Base-by-base conservation (phyloP, 2,888 invertebrate genomes). In the Volucella zonaria region DNA sequence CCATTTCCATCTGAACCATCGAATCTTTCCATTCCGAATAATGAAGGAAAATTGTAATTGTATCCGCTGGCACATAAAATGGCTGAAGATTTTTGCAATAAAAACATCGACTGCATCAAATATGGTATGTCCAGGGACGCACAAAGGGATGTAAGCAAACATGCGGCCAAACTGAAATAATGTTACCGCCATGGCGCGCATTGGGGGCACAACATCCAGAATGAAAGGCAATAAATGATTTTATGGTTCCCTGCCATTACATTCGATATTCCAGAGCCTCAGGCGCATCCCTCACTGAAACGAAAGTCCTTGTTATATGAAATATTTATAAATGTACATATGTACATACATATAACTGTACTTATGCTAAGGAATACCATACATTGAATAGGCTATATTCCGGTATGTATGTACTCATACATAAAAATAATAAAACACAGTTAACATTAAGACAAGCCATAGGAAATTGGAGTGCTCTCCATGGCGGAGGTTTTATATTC, bases 241-340 rank as follows among this genome's bases (percentile, higher is more conserved):
- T 81, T 85, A 85, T 85, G 45, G 58, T 52, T 14, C 58, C 62
- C 71, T 76, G 81, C 73, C 73, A 81, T 85, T 68, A 75, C 18
- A 58, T 81, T 77, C 81, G 81, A 85, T 85, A 71, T 76, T 85
- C 76, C 81, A 77, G 81, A 73, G 81, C 68, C 54, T 68, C 47
- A 15, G 62, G 40, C 49, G 66, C 64, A 70, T 59, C 74, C 59
- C 64, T 43, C 43, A 40, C 38, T 42, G 77, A 61, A 42, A 56
- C 40, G 58, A 70, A 76, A 71, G 70, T 76, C 62, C 86, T 83
- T 76, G 51, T 87, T 75, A 73, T 87, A 64, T 89, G 87, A 89
- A 89, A 89, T 89, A 88, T 88, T 86, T 82, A 88, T 86, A 68
- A 49, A 87, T 73, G 78, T 86, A 18, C 15, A 77, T 40, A 45